Conservation (phyloP, 2,888 invertebrate species). For the Pristionchus exspectatus region DNA sequence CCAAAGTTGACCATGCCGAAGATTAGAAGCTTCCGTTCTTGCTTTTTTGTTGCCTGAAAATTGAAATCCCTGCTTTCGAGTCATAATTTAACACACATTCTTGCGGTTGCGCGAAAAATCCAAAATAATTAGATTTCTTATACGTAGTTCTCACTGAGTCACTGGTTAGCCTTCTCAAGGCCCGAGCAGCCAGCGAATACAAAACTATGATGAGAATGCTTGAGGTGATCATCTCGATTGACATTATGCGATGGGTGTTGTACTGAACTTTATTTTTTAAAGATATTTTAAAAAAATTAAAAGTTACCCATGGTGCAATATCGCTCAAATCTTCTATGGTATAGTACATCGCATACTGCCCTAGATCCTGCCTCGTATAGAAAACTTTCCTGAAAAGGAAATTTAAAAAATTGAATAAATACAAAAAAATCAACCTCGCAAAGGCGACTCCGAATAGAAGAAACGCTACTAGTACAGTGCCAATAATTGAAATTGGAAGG, state of each 20-base stretch:
- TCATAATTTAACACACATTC: too few species aligned
- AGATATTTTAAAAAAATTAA: too few species aligned
- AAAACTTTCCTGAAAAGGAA: background rate
- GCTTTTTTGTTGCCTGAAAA: background rate
- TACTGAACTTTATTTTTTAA: too few species aligned
- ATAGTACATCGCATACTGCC: background rate
- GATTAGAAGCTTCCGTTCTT: background rate
- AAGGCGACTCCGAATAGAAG: background rate
- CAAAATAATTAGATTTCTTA: too few species aligned
- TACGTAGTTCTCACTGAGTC: too few species aligned
- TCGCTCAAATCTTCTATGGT: background rate
- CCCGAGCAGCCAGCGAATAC: too few species aligned
- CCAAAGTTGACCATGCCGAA: too few species aligned
- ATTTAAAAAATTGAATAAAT: background rate
- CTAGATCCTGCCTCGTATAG: background rate
- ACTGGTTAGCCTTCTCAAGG: too few species aligned
- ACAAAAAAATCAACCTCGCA: background rate
- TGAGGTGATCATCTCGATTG: too few species aligned
- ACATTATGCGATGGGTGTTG: too few species aligned
- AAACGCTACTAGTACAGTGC: background rate
- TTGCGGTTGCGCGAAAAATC: background rate
- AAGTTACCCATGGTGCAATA: background rate
- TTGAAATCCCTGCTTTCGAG: background rate
- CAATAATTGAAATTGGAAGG: background rate
- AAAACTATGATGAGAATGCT: too few species aligned